Percentiles rank a stretch among this genome's conserved stretches.
phyloP scores from a whole-genome alignment of 2,797 vertebrate genomes.

The Propithecus deckenii region DNA sequence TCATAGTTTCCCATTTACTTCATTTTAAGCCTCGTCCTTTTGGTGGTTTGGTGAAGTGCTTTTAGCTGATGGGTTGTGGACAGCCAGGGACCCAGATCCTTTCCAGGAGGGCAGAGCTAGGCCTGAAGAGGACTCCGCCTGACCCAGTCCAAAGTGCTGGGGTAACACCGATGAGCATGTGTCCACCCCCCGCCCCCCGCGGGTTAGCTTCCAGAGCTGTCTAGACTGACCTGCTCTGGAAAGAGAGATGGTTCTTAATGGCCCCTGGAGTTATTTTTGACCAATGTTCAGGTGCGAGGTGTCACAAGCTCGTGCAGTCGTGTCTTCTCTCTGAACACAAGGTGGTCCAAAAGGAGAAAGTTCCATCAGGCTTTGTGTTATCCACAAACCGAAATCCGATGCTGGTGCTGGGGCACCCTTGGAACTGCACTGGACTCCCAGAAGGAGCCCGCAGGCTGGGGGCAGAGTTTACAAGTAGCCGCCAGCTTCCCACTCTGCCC shows the following conservation, averaged over 20 bases:
- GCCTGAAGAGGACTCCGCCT: background rate
- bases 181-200: background rate
- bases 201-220: background rate
- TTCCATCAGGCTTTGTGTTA: background rate
- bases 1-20: background rate
- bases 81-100: background rate
- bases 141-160: background rate
- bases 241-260: background rate
- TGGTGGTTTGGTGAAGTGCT: background rate
- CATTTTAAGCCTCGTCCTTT: conserved; percentile 36
- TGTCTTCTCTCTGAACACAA: background rate
- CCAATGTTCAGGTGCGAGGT: background rate
- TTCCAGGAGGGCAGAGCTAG: background rate
- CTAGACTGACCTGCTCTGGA: background rate
- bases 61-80: background rate
- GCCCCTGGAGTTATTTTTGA: background rate
- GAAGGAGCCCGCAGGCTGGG: background rate
- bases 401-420: background rate
- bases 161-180: background rate
- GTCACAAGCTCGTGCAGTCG: background rate
- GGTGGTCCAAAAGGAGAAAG: background rate
- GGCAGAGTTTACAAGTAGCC: background rate
- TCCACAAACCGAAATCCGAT: background rate
- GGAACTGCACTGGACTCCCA: background rate
- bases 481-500: background rate